Evolutionary conservation across 2,113 vertebrate genomes (phyloP), one percentile per base, ranked within the genome.

Genomic region (Willisornis vidua): DNA sequence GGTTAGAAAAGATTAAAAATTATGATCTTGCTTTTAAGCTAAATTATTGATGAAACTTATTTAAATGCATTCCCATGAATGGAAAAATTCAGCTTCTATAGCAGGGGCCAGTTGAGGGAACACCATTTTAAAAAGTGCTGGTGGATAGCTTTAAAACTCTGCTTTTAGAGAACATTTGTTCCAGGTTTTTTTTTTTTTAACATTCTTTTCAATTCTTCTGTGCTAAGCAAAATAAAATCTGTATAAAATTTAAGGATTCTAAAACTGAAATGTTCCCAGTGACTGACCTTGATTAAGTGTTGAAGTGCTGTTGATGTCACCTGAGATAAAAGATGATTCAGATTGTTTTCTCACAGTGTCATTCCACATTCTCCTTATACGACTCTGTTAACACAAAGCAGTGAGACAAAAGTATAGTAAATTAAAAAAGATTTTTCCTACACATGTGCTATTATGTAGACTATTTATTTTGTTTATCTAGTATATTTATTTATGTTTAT

Each of bases 291-390:
- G 99, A 98, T 99, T 99, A 98, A 99, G 99, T 97, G 99, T 99
- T 98, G 99, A 99, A 98, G 99, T 99, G 98, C 99, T 99, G 99
- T 99, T 99, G 99, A 99, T 99, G 99, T 99, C 99, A 99, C 99
- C 99, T 99, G 99, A 99, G 99, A 99, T 99, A 99, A 99, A 99
- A 98, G 99, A 99, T n/a, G 99, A 99, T 98, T 99, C 99, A 59
- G 99, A 99, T 94, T 99, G 99, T 98, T 99, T 99, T 98, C 99
- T 99, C 98, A 99, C 99, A 98, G 99, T 99, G 98, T 99, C 99
- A 98, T 99, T 99, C 99, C 99, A 99, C 99, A 99, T 99, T 98
- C 99, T 99, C 97, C 99, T 99, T 98, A 99, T 99, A 97, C 99
- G 99, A 98, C 99, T 99, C 99, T 99, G 98, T 98, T 96, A 97